A percentile compares a stretch with the other conserved stretches of the same genome.
These are phyloP conservation scores for Xyliphius kryptos DNA, from an alignment of 2,113 vertebrate species.

Conservation along the genomic window DNA sequence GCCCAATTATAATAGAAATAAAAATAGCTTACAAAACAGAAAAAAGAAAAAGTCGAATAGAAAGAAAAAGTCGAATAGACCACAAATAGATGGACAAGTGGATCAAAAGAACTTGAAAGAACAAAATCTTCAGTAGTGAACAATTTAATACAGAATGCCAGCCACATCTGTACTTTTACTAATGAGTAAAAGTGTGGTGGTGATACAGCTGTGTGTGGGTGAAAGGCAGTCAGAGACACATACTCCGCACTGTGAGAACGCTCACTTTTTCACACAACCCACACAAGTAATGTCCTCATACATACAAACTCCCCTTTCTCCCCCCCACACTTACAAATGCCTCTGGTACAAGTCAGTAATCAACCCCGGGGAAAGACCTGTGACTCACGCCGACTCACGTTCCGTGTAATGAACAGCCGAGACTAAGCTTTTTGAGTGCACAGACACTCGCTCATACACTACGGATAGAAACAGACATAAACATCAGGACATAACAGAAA, in stretches of 20 bases:
- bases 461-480: conserved; percentile 24
- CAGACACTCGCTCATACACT: conserved; percentile 32
- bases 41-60: no score
- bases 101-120: no score
- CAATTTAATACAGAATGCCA: neutral
- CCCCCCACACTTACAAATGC: neutral
- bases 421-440: conserved; percentile 8
- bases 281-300: conserved; percentile 5
- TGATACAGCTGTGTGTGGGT: conserved; percentile 38
- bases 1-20: no score
- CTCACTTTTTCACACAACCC: conserved; percentile 24
- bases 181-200: conserved; percentile 6
- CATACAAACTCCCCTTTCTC: conserved; percentile 1
- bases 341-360: conserved; percentile 4
- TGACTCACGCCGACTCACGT: conserved; percentile 38
- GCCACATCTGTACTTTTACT: neutral
- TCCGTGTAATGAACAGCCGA: conserved; percentile 8
- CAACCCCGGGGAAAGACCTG: conserved; percentile 37
- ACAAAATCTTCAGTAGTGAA: neutral
- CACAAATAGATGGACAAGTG: no score
- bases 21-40: no score
- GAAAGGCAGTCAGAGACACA: conserved; percentile 29
- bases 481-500: conserved; percentile 15
- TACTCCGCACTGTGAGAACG: conserved; percentile 22
- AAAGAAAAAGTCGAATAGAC: no score